phyloP scores from a whole-genome alignment of 2,888 invertebrate genomes.

The Pyrgus malvae region DNA sequence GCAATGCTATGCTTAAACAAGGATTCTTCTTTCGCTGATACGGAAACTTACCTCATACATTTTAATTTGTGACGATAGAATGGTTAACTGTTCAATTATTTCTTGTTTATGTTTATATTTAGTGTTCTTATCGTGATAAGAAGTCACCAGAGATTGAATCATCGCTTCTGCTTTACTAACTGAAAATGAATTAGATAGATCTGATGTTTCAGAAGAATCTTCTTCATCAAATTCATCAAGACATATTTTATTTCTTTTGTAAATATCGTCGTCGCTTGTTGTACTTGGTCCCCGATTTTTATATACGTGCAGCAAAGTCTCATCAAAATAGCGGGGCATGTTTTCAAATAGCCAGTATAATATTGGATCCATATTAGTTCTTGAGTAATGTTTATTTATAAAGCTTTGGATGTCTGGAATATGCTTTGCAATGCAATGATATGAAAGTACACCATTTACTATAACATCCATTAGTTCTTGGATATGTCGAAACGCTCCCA shows the following conservation, averaged over 20 bases:
- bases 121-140: not conserved
- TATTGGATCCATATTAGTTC: slow-evolving; percentile 41
- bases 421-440: slow-evolving; percentile 31
- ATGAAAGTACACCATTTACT: slow-evolving; percentile 48
- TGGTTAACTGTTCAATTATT: not conserved
- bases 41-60: not conserved
- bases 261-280: slow-evolving; percentile 34
- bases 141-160: not conserved
- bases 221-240: slow-evolving; percentile 47
- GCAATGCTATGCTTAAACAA: too few species aligned
- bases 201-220: not conserved
- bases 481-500: slow-evolving; percentile 42
- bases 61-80: not conserved
- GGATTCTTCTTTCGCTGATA: too few species aligned
- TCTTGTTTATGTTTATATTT: not conserved
- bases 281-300: slow-evolving; percentile 41
- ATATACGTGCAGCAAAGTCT: slow-evolving; percentile 32
- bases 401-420: slow-evolving; percentile 36
- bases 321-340: slow-evolving; percentile 20
- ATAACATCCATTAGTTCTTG: slow-evolving; percentile 47
- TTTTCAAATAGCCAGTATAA: slow-evolving; percentile 53
- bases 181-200: slow-evolving; percentile 39
- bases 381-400: slow-evolving; percentile 40
- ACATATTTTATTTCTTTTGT: slow-evolving; percentile 42
- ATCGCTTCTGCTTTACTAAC: slow-evolving; percentile 33